Conservation (phyloP, 2,888 invertebrate species). For the Fragum whitleyi region DNA sequence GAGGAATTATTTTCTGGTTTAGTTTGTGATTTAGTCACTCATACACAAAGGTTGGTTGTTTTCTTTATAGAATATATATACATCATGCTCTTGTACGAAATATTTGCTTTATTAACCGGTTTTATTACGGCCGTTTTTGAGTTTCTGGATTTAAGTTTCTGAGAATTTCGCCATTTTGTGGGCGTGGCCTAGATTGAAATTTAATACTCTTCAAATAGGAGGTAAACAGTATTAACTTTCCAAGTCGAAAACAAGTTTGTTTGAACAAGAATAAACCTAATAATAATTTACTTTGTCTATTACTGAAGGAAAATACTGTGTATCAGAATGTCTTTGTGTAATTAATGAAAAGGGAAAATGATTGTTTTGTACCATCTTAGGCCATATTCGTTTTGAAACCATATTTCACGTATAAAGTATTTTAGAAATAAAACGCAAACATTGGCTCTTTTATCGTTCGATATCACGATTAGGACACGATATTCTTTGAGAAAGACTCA, state of each 20-base stretch:
- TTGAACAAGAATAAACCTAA: no score
- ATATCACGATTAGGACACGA: no score
- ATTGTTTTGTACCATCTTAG: no score
- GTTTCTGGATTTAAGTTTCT: not conserved
- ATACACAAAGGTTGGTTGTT: constrained; percentile 16
- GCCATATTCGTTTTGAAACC: no score
- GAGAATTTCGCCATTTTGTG: constrained; percentile 14
- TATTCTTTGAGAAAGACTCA: not conserved
- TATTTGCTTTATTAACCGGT: not conserved
- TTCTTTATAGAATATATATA: not conserved
- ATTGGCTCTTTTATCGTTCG: no score
- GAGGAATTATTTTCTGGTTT: constrained; percentile 28
- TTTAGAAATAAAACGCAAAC: no score
- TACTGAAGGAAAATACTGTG: no score
- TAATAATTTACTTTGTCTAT: no score
- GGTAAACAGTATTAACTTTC: not conserved
- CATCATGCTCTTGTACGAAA: not conserved
- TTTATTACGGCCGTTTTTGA: not conserved
- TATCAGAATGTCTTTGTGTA: no score
- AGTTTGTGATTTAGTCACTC: constrained; percentile 13
- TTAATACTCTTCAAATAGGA: constrained; percentile 3
- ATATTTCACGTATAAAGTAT: no score
- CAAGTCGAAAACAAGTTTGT: no score
- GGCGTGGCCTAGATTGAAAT: constrained; percentile 24
- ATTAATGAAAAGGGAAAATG: no score